Base-by-base conservation (phyloP, 2,888 invertebrate species). In the Cheilosia grossa region DNA sequence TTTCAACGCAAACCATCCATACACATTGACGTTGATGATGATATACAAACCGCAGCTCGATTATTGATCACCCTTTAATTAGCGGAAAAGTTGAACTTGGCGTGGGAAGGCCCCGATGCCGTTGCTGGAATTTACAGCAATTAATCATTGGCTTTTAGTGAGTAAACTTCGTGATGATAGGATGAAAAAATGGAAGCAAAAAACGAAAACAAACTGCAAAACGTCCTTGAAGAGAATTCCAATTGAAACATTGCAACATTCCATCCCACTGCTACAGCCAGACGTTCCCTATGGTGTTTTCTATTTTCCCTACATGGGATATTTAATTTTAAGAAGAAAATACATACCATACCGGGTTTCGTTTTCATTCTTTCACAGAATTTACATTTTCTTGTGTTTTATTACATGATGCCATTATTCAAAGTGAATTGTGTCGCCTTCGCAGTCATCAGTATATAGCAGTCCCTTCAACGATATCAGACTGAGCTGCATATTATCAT, bases 371-470 rank as follows among this genome's bases (percentile, higher is more conserved):
- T 73, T 73, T 4, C 51, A 73, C 73, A 30, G 19, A 74, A 79
- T 83, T 79, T 74, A 74, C 82, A 74, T 83, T 83, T 78, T 69
- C 47, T 79, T 78, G 77, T 78, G 30, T 69, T 77, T 69, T 77
- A 69, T 69, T 44, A 44, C 0, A 33, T 51, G 66, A 53, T 42
- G 70, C 61, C 83, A 83, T 80, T 80, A 83, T 74, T 83, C 80
- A 83, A 74, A 83, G 80, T 83, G 70, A 83, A 70, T 83, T 80
- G 59, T 70, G 70, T 75, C 69, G 73, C 51, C 69, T 67, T 59
- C 42, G 54, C 51, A 40, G 27, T 54, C 66, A 30, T 73, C 64
- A 58, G 54, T 19, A 64, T n/a, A 63, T 44, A 67, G 21, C 72
- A 59, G 42, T 30, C 24, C 42, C 59, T 67, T 7, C 30, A 74